A percentile compares a stretch with the other conserved stretches of the same genome.
Conservation (phyloP, 2,113 vertebrate genomes). For the Leuciscus idus region DNA sequence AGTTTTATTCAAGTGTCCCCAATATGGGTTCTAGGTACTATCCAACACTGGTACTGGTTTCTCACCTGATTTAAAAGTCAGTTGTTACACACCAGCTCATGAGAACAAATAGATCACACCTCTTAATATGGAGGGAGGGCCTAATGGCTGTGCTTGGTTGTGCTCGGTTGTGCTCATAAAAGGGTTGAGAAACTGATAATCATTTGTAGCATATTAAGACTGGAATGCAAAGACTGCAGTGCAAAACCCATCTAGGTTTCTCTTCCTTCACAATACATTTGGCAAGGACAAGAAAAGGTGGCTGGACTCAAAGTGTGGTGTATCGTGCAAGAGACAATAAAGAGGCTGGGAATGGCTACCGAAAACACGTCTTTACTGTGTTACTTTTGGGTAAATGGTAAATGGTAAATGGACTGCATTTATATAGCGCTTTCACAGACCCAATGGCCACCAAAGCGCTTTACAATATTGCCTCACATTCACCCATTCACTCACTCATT, state of each 20-base stretch:
- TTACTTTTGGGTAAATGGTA: no score
- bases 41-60: not conserved
- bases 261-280: constrained; percentile 3
- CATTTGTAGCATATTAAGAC: constrained; percentile 1
- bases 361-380: no score
- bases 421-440: no score
- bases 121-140: not conserved
- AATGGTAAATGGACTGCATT: no score
- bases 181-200: not conserved
- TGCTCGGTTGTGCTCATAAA: not conserved
- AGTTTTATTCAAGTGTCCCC: not conserved
- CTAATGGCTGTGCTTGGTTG: not conserved
- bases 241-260: not conserved
- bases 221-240: not conserved
- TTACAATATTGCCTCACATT: no score
- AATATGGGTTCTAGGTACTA: not conserved
- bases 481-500: no score
- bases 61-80: not conserved
- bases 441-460: no score
- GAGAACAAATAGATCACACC: constrained; percentile 4
- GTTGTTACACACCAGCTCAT: not conserved
- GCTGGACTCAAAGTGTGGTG: not conserved
- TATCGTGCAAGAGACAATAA: no score
- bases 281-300: not conserved
- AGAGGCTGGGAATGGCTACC: no score